Base-by-base conservation (phyloP, 2,888 invertebrate species). In the Cheiracanthium punctorium region DNA sequence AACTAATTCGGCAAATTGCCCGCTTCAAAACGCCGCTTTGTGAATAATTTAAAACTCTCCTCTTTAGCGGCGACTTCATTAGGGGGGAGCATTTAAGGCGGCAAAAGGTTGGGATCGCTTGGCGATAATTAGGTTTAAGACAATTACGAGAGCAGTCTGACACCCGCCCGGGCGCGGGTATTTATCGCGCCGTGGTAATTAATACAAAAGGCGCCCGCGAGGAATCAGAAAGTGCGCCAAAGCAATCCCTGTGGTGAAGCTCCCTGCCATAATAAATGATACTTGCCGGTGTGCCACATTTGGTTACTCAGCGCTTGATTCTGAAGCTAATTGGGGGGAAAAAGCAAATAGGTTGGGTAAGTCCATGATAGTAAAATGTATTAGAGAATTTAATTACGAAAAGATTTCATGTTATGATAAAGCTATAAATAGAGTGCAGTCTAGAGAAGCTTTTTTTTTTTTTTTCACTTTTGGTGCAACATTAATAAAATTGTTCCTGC, bases 51-150 rank as follows among this genome's bases (percentile, higher is more conserved):
- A 85, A 85, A 85, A 85, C 84, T 79, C 79, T 37, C 71, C 33
- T 24, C 65, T n/a, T 29, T 64, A 64, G 75, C 70, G 67, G 73
- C 84, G 84, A 85, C 84, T 85, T 85, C 84, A 85, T 85, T 85
- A 85, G 74, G 79, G 84, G 58, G 58, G 84, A 74, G 74, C 84
- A 85, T 85, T 85, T 85, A 85, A 85, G 84, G 84, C 79, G 79
- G 79, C 84, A 85, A 85, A 85, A 85, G 84, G 84, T 79, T 85
- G 84, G 58, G 79, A 85, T 85, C 69, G 67, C 73, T 37, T 24
- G 58, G 84, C 74, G 84, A 85, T 85, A 85, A 85, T 85, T 85
- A 85, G 84, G 84, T 85, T 85, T 85, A 85, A 85, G 84, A 85
- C 84, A 85, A 85, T 85, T 85, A 85, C 79, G 69, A 79, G 79